Base-by-base conservation (phyloP, 2,888 invertebrate genomes). In the Hemithea aestivaria region DNA sequence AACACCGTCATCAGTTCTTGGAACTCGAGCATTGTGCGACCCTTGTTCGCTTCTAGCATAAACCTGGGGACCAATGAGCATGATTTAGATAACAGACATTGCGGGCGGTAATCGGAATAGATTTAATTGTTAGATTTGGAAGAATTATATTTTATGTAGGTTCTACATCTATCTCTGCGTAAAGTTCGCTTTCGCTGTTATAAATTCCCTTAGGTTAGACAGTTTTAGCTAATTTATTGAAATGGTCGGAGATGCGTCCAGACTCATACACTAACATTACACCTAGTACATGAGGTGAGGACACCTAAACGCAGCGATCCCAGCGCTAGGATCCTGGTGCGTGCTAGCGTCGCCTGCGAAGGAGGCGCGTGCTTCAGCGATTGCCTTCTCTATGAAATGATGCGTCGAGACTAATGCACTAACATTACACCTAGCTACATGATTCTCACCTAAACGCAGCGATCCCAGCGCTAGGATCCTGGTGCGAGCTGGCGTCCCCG, bases 1-100 rank as follows among this genome's bases (percentile, higher is more conserved):
- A 97, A 97, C 29, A 97, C 97, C n/a, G 97, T 97, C 97, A 97
- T 97, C 63, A 97, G 85, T 75, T 97, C 97, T 80, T 97, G 97
- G 88, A 97, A 97, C 79, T 97, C 97, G 51, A 97, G 88, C 97
- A 97, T 97, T 34, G 97, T 96, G 51, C 96, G 91, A 7, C 97
- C 97, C 53, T 96, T 96, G 79, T 94, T 96, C 20, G 90, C 90
- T 80, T 91, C 92, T 55, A 92, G 76, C 92, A 92, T 92, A 66
- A 92, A 92, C 66, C 93, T 92, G 70, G 12, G 48, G 48, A 48
- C 6, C 36, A 39, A 22, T 9, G 2, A 20, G 16, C 6, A 20
- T 35, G 27, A 16, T 12, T 32, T 5, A 7, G 27, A 27, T 27
- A 24, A 27, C 3, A 9, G n/a, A n/a, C n/a, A n/a, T n/a, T n/a